Conservation (phyloP, 2,797 vertebrate genomes). For the Tadarida brasiliensis region DNA sequence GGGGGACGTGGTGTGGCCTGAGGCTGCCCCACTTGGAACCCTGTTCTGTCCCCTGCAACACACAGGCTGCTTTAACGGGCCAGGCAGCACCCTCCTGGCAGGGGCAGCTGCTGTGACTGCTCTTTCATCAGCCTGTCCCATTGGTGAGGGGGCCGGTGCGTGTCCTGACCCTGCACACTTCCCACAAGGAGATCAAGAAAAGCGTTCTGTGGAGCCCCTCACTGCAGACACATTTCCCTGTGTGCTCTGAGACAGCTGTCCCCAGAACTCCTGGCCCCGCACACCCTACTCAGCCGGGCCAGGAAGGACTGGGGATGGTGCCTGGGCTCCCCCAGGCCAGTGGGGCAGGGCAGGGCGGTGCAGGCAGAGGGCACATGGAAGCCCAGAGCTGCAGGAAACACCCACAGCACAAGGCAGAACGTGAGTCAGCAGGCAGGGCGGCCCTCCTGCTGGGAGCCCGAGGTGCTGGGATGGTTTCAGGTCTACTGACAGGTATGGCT, state of each 20-base stretch:
- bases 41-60: conserved; percentile 38
- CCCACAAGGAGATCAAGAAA: conserved; percentile 17
- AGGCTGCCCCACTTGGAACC: conserved; percentile 6
- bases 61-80: conserved; percentile 13
- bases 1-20: neutral
- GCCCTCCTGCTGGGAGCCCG: neutral
- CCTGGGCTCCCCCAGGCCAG: neutral
- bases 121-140: neutral
- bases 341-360: neutral
- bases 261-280: neutral
- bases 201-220: neutral
- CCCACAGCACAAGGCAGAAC: neutral
- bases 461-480: neutral
- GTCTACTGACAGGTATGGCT: neutral
- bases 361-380: neutral
- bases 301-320: neutral
- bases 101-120: neutral
- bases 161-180: neutral
- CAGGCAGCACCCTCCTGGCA: neutral
- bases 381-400: neutral
- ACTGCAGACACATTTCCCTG: neutral
- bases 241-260: neutral
- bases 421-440: neutral
- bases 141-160: neutral
- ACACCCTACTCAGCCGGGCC: neutral